These are phyloP conservation scores for Cnemophilus loriae DNA, from an alignment of 2,113 vertebrate genomes.

Conservation along the genomic window DNA sequence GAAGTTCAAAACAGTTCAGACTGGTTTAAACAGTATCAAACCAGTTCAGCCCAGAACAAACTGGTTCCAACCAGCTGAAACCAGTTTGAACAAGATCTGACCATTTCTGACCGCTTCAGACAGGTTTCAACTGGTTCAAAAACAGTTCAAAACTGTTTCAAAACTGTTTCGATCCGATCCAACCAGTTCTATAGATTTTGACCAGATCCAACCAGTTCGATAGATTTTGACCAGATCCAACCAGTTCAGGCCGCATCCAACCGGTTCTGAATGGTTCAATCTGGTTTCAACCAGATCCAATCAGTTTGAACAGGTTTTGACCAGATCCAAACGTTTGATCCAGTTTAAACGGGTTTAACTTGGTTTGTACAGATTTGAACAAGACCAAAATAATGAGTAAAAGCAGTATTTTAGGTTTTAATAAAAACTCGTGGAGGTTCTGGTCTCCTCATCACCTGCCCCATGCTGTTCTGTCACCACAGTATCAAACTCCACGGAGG, in stretches of 20 bases:
- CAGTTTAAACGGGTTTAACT: not conserved
- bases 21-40: fast-evolving
- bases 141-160: not conserved
- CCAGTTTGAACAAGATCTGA: not conserved
- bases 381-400: not conserved
- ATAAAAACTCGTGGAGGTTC: not conserved
- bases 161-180: not conserved
- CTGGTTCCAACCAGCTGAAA: fast-evolving
- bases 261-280: not conserved
- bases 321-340: not conserved
- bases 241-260: not conserved
- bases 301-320: fast-evolving
- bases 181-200: not conserved
- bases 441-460: fast-evolving
- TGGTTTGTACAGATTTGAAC: not conserved
- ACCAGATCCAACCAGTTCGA: not conserved
- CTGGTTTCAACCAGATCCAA: fast-evolving
- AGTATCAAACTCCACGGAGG: not conserved
- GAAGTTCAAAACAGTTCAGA: fast-evolving
- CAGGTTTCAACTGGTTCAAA: fast-evolving
- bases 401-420: not conserved
- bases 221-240: too few species aligned
- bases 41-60: not conserved
- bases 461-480: not conserved
- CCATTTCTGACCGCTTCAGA: not conserved